A percentile compares a stretch with the other conserved stretches of the same genome.
phyloP scores from a whole-genome alignment of 2,888 invertebrate genomes.

The Lasioglossum calceatum region DNA sequence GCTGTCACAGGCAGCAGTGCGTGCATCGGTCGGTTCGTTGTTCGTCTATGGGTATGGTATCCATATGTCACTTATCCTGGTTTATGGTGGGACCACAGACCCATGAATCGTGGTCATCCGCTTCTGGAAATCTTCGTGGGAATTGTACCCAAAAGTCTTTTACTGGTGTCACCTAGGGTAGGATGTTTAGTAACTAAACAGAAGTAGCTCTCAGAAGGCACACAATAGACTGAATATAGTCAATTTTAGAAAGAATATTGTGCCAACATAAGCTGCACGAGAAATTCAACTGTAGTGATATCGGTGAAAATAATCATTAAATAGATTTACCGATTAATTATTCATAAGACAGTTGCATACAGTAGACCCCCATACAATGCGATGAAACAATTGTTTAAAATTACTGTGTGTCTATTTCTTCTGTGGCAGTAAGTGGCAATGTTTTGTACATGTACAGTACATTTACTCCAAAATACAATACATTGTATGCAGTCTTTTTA shows the following conservation, averaged over 20 bases:
- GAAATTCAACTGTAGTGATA: too few relatives aligned
- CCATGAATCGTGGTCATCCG: slow-evolving; percentile 26
- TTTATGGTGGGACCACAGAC: slow-evolving; percentile 41
- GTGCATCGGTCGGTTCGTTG: slow-evolving; percentile 50
- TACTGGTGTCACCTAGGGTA: neutral
- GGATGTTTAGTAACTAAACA: neutral
- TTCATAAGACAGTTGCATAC: neutral
- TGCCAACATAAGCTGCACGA: too few relatives aligned
- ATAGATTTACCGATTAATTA: neutral
- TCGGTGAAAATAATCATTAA: neutral
- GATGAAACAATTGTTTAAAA: too few relatives aligned
- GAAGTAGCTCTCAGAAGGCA: too few relatives aligned
- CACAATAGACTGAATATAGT: neutral
- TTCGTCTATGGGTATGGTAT: slow-evolving; percentile 53
- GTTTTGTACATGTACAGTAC: too few relatives aligned
- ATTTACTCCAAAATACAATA: too few relatives aligned
- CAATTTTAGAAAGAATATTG: too few relatives aligned
- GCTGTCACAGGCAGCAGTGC: slow-evolving; percentile 49
- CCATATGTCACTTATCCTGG: slow-evolving; percentile 53
- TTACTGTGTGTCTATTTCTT: too few relatives aligned
- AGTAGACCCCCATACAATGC: too few relatives aligned
- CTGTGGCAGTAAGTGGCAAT: too few relatives aligned
- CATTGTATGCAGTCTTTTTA: too few relatives aligned
- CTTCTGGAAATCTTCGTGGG: neutral
- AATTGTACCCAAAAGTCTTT: slow-evolving; percentile 6